phyloP scores from a whole-genome alignment of 2,113 vertebrate genomes.

The Thinocorus orbignyianus region DNA sequence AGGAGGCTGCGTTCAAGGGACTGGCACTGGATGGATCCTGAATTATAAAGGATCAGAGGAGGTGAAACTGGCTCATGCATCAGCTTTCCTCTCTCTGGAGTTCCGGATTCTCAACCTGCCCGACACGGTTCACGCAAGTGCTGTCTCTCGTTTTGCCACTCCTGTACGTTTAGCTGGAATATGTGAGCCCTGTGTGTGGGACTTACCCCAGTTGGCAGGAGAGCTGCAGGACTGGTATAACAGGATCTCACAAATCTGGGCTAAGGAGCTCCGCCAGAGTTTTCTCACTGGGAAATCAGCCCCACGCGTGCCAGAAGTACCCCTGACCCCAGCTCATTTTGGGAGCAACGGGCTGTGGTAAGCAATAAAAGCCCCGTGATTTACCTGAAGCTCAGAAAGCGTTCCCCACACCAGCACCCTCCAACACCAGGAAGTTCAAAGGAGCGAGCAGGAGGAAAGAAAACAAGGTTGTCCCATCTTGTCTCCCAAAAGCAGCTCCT shows the following conservation, averaged over 20 bases:
- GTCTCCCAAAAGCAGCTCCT: not conserved
- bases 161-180: not conserved
- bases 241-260: constrained; percentile 48
- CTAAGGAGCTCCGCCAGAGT: not conserved
- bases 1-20: not conserved
- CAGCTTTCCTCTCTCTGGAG: not conserved
- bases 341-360: not conserved
- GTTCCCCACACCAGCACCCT: not conserved
- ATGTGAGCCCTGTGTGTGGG: not conserved
- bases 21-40: not conserved
- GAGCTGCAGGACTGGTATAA: constrained; percentile 62
- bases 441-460: not conserved
- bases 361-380: not conserved
- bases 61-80: not conserved
- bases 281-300: not conserved
- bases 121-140: not conserved
- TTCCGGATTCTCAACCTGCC: constrained; percentile 9
- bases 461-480: not conserved
- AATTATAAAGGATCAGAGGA: not conserved
- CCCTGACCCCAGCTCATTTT: not conserved
- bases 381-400: not conserved
- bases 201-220: not conserved
- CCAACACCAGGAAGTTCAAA: not conserved
- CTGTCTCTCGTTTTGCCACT: constrained; percentile 32
- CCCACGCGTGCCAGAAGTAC: not conserved